These are phyloP conservation scores for Eulithis testata DNA, from an alignment of 2,888 invertebrate genomes.

Conservation along the genomic window DNA sequence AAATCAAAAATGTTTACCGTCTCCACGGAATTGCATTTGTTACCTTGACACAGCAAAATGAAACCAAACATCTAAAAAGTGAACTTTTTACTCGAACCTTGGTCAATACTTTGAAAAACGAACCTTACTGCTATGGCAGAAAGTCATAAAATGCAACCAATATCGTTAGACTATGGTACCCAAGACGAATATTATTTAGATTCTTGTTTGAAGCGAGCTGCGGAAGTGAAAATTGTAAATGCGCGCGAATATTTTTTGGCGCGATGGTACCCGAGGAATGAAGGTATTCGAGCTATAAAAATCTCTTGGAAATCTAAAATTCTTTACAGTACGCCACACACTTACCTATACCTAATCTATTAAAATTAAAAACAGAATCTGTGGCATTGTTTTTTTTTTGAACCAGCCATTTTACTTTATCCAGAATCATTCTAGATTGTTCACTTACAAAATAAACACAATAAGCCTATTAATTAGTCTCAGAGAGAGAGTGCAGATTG, in stretches of 20 bases:
- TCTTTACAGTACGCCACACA: neutral
- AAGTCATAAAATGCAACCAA: conserved; percentile 11
- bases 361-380: neutral
- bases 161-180: conserved; percentile 22
- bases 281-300: conserved; percentile 17
- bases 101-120: conserved; percentile 10
- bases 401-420: too few relatives aligned
- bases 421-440: too few relatives aligned
- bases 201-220: conserved; percentile 50
- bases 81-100: conserved; percentile 3
- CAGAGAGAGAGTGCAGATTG: too few relatives aligned
- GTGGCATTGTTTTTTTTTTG: neutral
- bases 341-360: neutral
- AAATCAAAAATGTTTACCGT: neutral
- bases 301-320: conserved; percentile 14
- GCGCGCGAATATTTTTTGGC: conserved; percentile 29
- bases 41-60: conserved; percentile 14
- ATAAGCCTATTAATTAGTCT: too few relatives aligned
- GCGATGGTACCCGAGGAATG: conserved; percentile 24
- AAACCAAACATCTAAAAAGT: conserved; percentile 18
- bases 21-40: conserved; percentile 12
- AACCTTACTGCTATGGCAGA: conserved; percentile 13
- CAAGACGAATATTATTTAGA: conserved; percentile 54
- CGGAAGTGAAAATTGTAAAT: conserved; percentile 40
- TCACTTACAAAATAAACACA: too few relatives aligned